Evolutionary conservation across 35 echinoderm and acorn worm species (phyloP).

Genomic region (Anneissia japonica): DNA sequence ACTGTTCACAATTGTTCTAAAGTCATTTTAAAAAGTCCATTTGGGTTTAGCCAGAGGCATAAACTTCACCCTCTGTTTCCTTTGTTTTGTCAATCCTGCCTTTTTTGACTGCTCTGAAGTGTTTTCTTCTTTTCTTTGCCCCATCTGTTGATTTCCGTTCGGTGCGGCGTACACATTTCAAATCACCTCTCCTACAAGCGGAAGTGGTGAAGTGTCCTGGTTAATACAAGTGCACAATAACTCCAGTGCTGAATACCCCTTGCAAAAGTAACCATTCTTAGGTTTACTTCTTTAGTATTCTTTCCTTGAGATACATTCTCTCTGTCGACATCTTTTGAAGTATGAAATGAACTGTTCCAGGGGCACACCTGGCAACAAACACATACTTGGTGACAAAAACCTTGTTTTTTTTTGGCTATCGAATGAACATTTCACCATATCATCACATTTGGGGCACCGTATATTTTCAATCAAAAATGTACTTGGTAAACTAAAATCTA

Average conservation of each 20-base stretch:
- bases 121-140: constrained; percentile 10
- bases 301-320: neutral
- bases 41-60: neutral
- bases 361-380: too few species aligned
- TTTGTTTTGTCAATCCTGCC: neutral
- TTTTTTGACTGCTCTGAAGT: constrained; percentile 2
- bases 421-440: too few species aligned
- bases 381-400: too few species aligned
- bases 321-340: neutral
- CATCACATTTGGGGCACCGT: too few species aligned
- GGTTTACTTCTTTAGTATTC: neutral
- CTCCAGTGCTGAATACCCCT: too few species aligned
- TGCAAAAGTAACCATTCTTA: neutral
- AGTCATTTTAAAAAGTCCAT: too few species aligned
- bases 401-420: too few species aligned
- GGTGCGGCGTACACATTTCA: neutral
- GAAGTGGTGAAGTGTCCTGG: neutral
- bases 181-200: neutral
- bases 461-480: too few species aligned
- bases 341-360: neutral
- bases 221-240: too few species aligned
- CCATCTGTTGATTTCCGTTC: neutral
- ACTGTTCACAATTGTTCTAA: too few species aligned
- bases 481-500: too few species aligned
- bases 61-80: neutral